These are phyloP conservation scores for Premnoplex brunnescens DNA, from an alignment of 2,797 vertebrate species.

Conservation along the genomic window DNA sequence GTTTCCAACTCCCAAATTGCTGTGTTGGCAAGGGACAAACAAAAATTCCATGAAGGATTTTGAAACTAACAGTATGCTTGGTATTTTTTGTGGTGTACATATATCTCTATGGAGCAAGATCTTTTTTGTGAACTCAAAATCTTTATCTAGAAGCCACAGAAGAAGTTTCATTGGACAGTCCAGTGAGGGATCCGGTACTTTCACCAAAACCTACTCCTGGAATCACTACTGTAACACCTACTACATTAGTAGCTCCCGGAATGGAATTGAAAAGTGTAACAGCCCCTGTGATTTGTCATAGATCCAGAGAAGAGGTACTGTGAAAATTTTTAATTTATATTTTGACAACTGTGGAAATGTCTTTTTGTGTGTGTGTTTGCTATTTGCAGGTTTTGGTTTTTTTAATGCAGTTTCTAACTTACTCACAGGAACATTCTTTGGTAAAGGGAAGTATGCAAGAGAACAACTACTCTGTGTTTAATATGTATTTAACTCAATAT, in stretches of 20 bases:
- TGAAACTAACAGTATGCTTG: not conserved
- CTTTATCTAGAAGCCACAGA: slow-evolving; percentile 88
- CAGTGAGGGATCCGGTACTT: slow-evolving; percentile 88
- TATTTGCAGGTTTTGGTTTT: not conserved
- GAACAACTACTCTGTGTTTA: not conserved
- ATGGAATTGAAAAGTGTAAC: slow-evolving; percentile 79
- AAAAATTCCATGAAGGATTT: too few relatives aligned
- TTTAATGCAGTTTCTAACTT: not conserved
- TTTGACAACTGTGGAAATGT: not conserved
- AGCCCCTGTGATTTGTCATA: slow-evolving; percentile 86
- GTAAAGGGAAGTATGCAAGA: not conserved
- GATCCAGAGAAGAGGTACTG: slow-evolving; percentile 88
- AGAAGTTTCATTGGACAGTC: slow-evolving; percentile 94
- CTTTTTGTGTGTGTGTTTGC: not conserved
- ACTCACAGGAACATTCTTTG: not conserved
- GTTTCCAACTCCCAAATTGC: too few relatives aligned
- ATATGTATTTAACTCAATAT: not conserved
- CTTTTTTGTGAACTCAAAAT: slow-evolving; percentile 29
- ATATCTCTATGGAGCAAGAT: not conserved
- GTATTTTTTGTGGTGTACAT: not conserved
- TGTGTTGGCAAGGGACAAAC: too few relatives aligned
- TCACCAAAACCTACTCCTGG: slow-evolving; percentile 92
- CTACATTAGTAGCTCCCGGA: slow-evolving; percentile 83
- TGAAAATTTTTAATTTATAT: not conserved
- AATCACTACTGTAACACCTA: slow-evolving; percentile 91